Evolutionary conservation across 2,797 vertebrate species (phyloP).

Genomic region (Phylloscopus collybita): DNA sequence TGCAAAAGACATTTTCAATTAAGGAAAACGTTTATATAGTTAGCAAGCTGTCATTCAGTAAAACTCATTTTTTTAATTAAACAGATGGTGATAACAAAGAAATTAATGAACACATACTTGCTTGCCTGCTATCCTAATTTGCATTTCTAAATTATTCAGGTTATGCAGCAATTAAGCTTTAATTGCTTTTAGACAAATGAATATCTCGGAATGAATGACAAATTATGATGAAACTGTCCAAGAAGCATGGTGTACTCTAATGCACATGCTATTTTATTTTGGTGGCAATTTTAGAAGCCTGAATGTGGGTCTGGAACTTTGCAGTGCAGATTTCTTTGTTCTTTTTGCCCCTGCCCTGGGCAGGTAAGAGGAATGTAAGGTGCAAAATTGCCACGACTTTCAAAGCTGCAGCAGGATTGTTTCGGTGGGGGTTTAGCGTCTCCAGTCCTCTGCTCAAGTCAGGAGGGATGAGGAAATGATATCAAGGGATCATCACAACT

Average conservation of each 20-base stretch:
- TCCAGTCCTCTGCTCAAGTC: neutral
- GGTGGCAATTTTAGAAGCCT: slow-evolving; percentile 25
- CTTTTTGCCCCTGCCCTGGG: neutral
- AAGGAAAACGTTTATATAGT: slow-evolving; percentile 71
- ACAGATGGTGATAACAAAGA: slow-evolving; percentile 80
- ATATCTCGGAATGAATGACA: slow-evolving; percentile 77
- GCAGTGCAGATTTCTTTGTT: slow-evolving; percentile 22
- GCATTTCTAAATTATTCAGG: slow-evolving; percentile 80
- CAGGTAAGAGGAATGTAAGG: neutral
- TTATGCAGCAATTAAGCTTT: slow-evolving; percentile 79
- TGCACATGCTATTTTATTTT: neutral
- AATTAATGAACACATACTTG: slow-evolving; percentile 79
- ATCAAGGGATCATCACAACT: neutral
- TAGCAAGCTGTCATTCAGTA: slow-evolving; percentile 77
- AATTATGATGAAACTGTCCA: slow-evolving; percentile 60
- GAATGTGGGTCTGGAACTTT: neutral
- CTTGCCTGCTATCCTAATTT: slow-evolving; percentile 77
- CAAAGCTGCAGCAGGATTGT: neutral
- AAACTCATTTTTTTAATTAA: slow-evolving; percentile 81
- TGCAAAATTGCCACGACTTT: neutral
- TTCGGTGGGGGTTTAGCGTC: fast-evolving
- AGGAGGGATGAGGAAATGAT: neutral
- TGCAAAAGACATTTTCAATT: slow-evolving; percentile 75
- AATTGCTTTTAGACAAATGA: slow-evolving; percentile 80
- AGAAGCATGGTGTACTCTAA: slow-evolving; percentile 5